Percentiles rank a stretch among this genome's conserved stretches.
These are phyloP conservation scores for Eurytoma adleriae DNA, from an alignment of 2,888 invertebrate species.

Conservation along the genomic window DNA sequence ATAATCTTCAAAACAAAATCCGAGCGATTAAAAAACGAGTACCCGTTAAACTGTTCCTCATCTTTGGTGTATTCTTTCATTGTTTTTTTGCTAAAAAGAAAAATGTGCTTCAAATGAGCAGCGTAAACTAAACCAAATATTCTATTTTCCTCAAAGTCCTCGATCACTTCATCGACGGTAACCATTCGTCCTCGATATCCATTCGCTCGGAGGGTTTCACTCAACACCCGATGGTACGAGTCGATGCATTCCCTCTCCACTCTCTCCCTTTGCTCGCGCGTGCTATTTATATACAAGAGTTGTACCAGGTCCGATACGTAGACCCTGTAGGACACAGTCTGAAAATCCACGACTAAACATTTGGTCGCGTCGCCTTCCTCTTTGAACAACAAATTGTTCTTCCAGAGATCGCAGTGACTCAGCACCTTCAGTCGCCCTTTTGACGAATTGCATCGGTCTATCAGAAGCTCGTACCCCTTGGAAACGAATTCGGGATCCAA, in stretches of 20 bases:
- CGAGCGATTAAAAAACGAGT: constrained; percentile 1
- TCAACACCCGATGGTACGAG: constrained; percentile 8
- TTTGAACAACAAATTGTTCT: constrained; percentile 45
- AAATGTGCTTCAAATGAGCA: constrained; percentile 26
- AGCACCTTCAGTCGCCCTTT: constrained; percentile 16
- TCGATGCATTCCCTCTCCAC: constrained; percentile 8
- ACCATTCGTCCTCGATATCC: background rate
- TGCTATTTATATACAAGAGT: constrained; percentile 23
- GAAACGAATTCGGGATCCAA: background rate
- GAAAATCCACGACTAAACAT: constrained; percentile 38
- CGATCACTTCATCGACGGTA: background rate
- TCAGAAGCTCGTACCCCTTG: background rate
- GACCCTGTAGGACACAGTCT: constrained; percentile 13
- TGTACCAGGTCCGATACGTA: constrained; percentile 19
- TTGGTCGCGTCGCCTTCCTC: background rate
- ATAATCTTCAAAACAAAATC: constrained; percentile 27
- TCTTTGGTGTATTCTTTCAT: constrained; percentile 1
- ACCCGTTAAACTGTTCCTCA: background rate
- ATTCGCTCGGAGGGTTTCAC: background rate
- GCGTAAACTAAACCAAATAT: constrained; percentile 25
- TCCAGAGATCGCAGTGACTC: constrained; percentile 42
- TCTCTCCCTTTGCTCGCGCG: background rate
- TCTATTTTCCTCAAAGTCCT: constrained; percentile 3
- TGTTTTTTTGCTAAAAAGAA: background rate
- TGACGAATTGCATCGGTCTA: background rate